phyloP scores from a whole-genome alignment of 2,113 vertebrate genomes.

The Saimiri boliviensis region DNA sequence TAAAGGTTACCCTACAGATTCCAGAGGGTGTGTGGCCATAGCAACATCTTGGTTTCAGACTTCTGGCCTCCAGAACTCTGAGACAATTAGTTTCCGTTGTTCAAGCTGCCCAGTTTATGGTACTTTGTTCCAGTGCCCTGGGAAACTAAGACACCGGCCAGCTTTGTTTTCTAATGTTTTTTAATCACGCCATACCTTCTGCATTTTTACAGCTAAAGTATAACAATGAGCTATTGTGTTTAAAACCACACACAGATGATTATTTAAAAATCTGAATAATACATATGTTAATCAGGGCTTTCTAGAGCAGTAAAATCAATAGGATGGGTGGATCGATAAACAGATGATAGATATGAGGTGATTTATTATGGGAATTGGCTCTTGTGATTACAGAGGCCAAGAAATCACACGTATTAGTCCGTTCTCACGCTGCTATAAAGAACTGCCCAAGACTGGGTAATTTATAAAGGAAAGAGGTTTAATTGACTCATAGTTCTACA shows the following conservation, averaged over 20 bases:
- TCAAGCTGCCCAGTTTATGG: neutral
- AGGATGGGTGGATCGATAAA: neutral
- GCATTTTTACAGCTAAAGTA: neutral
- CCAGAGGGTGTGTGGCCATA: neutral
- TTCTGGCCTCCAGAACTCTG: neutral
- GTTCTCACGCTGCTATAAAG: too few relatives aligned
- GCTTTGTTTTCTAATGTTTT: neutral
- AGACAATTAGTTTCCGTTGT: neutral
- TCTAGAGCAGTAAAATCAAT: neutral
- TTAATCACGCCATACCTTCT: neutral
- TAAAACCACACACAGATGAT: neutral
- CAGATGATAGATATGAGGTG: neutral
- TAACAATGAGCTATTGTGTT: neutral
- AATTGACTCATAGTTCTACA: too few relatives aligned
- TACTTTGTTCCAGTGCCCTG: neutral
- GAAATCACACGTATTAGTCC: too few relatives aligned
- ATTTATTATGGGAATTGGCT: neutral
- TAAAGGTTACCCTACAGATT: neutral
- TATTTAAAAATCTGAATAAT: neutral
- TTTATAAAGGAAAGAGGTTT: too few relatives aligned
- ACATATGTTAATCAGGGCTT: neutral
- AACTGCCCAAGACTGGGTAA: too few relatives aligned
- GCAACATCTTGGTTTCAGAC: neutral
- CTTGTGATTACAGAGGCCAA: neutral
- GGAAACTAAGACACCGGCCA: neutral